A percentile compares a stretch with the other conserved stretches of the same genome.
Evolutionary conservation across 1,140 invertebrate species (phyloP).

Genomic region (Steinernema khuongi): DNA sequence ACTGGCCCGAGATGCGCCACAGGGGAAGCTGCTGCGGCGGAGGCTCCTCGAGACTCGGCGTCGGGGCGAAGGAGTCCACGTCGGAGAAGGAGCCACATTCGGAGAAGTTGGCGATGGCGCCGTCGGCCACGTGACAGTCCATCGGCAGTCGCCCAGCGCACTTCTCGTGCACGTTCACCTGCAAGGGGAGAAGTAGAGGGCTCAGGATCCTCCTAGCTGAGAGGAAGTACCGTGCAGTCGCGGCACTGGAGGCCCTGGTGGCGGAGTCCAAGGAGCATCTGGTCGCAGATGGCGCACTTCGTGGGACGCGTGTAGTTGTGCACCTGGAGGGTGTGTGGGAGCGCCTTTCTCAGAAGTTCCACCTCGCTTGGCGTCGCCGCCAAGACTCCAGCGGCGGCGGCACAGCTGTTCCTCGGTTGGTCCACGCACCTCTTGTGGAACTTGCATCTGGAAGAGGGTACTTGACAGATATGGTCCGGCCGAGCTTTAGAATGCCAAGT

Average conservation of each 20-base stretch:
- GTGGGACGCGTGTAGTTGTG: conserved; percentile 58
- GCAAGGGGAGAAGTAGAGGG: neutral
- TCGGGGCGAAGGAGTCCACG: neutral
- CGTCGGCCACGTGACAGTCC: conserved; percentile 52
- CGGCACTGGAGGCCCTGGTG: conserved; percentile 57
- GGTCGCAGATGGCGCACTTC: conserved; percentile 57
- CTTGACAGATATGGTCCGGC: too few species aligned
- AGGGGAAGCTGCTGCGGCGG: neutral
- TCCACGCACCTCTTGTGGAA: conserved; percentile 58
- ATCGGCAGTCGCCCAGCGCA: conserved; percentile 44
- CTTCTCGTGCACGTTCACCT: conserved; percentile 59
- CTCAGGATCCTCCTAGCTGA: neutral
- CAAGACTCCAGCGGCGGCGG: conserved; percentile 4
- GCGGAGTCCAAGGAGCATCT: conserved; percentile 53
- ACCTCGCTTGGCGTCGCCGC: neutral
- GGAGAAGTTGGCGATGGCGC: conserved; percentile 43
- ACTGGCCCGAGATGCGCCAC: neutral
- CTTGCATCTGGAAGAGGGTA: conserved; percentile 45
- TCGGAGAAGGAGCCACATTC: conserved; percentile 22
- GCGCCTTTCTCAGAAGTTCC: conserved; percentile 2
- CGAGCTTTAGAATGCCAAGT: too few species aligned
- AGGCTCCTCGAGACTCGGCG: neutral
- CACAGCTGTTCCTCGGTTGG: conserved; percentile 56
- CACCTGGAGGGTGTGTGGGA: conserved; percentile 54
- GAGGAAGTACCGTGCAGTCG: conserved; percentile 48